phyloP scores from a whole-genome alignment of 2,888 invertebrate species.

The Maniola hyperantus region DNA sequence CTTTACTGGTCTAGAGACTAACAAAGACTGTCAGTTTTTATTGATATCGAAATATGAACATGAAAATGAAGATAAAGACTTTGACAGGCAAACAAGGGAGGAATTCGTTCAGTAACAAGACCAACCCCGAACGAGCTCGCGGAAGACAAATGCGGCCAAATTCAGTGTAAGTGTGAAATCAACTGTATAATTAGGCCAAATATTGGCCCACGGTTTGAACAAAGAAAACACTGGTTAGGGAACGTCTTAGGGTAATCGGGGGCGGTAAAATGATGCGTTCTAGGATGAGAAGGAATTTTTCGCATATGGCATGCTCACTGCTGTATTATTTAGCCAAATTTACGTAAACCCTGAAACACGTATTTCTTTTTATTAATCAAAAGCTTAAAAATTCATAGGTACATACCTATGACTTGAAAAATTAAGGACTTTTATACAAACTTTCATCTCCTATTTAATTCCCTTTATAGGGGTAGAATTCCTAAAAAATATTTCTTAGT shows the following conservation, averaged over 20 bases:
- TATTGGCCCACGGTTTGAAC: conserved; percentile 66
- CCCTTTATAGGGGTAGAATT: no score
- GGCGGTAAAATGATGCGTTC: conserved; percentile 52
- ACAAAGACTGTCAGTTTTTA: neutral
- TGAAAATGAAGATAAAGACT: conserved; percentile 23
- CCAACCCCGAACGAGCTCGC: conserved; percentile 35
- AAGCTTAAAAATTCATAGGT: no score
- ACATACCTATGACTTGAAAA: no score
- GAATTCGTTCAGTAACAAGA: conserved; percentile 35
- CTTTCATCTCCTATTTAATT: no score
- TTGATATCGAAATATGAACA: conserved; percentile 13
- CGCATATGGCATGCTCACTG: neutral
- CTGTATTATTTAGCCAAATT: no score
- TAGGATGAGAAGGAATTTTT: neutral
- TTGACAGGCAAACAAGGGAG: conserved; percentile 32
- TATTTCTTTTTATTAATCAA: no score
- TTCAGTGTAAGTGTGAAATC: conserved; percentile 67
- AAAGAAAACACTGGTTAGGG: conserved; percentile 69
- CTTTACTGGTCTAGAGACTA: no score
- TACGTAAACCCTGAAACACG: no score
- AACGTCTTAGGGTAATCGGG: conserved; percentile 59
- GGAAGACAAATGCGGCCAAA: conserved; percentile 56
- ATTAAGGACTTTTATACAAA: no score
- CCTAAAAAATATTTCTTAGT: no score
- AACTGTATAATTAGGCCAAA: conserved; percentile 70